These are phyloP conservation scores for Ferdinandea cuprea DNA, from an alignment of 2,888 invertebrate species.

Conservation along the genomic window DNA sequence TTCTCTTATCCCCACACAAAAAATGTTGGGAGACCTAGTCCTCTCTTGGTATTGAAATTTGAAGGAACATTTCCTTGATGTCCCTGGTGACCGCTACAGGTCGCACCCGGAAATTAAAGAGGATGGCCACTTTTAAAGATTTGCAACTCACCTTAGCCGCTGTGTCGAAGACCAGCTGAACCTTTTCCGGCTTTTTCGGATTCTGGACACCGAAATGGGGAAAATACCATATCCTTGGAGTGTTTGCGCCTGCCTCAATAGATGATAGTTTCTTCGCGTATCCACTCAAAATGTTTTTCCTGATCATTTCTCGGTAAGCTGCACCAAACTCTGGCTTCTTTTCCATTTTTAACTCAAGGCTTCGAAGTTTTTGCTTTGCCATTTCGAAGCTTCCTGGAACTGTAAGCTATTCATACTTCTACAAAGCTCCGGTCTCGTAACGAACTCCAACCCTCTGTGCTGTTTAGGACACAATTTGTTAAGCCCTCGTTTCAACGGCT, in stretches of 20 bases:
- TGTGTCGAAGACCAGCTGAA: conserved; percentile 77
- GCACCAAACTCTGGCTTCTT: conserved; percentile 22
- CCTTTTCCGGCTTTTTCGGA: conserved; percentile 74
- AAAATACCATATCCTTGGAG: conserved; percentile 70
- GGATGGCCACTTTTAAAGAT: not conserved
- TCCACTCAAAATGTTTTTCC: conserved; percentile 32
- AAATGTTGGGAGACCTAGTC: not conserved
- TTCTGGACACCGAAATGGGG: conserved; percentile 76
- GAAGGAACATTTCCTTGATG: not conserved
- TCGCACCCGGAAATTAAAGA: not conserved
- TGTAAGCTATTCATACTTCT: too few species aligned
- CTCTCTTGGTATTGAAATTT: not conserved
- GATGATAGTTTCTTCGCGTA: not conserved
- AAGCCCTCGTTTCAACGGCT: too few species aligned
- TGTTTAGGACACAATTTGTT: too few species aligned
- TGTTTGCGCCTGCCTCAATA: too few species aligned
- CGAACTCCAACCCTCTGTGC: too few species aligned
- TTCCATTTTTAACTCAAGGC: not conserved
- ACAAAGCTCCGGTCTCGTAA: too few species aligned
- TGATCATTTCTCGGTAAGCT: conserved; percentile 51
- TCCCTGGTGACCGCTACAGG: not conserved
- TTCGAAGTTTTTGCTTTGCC: too few species aligned
- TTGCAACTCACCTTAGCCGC: conserved; percentile 74
- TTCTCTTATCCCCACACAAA: not conserved
- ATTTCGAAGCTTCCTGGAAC: too few species aligned